These are phyloP conservation scores for Amphimallon solstitiale DNA, from an alignment of 2,888 invertebrate species.

Conservation along the genomic window DNA sequence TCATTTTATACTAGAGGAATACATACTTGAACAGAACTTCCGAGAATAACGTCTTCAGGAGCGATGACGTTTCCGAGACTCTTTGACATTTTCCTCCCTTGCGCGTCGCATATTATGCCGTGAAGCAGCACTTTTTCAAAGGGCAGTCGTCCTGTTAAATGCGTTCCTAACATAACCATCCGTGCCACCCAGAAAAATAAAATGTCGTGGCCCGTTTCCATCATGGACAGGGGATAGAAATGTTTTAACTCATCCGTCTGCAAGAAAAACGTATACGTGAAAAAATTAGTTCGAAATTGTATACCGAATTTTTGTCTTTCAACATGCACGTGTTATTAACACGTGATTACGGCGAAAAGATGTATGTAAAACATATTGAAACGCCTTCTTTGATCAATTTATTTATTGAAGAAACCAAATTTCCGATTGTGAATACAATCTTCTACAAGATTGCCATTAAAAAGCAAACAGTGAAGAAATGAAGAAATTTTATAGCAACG, in stretches of 20 bases:
- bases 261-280: constrained; percentile 42
- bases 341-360: no score
- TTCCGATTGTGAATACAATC: no score
- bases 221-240: constrained; percentile 85
- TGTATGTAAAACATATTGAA: no score
- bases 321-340: no score
- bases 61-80: constrained; percentile 98
- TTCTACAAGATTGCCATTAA: no score
- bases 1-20: no score
- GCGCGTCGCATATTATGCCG: constrained; percentile 97
- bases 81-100: constrained; percentile 99
- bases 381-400: no score
- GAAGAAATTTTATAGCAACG: no score
- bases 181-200: constrained; percentile 99
- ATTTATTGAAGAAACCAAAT: no score
- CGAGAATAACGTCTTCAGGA: constrained; percentile 94
- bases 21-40: constrained; percentile 80
- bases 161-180: constrained; percentile 97
- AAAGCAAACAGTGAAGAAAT: no score
- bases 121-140: constrained; percentile 95
- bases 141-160: constrained; percentile 89
- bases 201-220: constrained; percentile 98
- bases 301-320: no score
- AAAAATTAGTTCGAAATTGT: no score
- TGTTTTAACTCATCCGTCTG: constrained; percentile 67